Evolutionary conservation across 2,113 vertebrate genomes (phyloP).

Genomic region (Saguinus midas): DNA sequence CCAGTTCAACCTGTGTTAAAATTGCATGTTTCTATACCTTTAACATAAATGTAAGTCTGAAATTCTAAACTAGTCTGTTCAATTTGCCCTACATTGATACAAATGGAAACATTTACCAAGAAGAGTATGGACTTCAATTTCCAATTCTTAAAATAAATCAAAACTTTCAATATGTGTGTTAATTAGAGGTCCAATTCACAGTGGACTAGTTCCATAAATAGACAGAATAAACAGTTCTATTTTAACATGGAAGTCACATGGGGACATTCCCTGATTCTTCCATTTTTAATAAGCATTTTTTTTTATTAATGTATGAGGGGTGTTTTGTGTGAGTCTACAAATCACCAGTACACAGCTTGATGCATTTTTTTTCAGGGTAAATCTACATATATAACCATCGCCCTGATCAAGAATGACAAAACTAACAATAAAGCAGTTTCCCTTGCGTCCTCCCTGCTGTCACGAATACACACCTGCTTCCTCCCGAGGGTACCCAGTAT

Average conservation of each 20-base stretch:
- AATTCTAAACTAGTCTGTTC: conserved; percentile 9
- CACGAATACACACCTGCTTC: too few relatives aligned
- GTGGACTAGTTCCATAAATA: not conserved
- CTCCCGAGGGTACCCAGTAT: not conserved
- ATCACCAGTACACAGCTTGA: not conserved
- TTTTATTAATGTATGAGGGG: not conserved
- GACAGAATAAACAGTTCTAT: not conserved
- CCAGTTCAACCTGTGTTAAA: not conserved
- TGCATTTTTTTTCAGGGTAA: not conserved
- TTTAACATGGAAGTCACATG: not conserved
- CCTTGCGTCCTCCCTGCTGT: not conserved
- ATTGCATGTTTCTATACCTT: not conserved
- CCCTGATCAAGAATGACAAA: not conserved
- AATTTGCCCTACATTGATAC: not conserved
- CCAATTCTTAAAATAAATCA: not conserved
- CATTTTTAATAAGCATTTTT: not conserved
- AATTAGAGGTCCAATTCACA: not conserved
- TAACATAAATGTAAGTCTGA: not conserved
- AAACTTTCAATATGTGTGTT: not conserved
- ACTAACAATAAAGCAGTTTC: not conserved
- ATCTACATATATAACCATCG: not conserved
- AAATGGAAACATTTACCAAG: conserved; percentile 20
- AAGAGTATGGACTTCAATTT: not conserved
- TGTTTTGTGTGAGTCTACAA: not conserved
- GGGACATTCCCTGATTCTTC: not conserved